Percentiles rank a stretch among this genome's conserved stretches.
Conservation (phyloP, 2,797 vertebrate species). For the Coracias cyanogaster region DNA sequence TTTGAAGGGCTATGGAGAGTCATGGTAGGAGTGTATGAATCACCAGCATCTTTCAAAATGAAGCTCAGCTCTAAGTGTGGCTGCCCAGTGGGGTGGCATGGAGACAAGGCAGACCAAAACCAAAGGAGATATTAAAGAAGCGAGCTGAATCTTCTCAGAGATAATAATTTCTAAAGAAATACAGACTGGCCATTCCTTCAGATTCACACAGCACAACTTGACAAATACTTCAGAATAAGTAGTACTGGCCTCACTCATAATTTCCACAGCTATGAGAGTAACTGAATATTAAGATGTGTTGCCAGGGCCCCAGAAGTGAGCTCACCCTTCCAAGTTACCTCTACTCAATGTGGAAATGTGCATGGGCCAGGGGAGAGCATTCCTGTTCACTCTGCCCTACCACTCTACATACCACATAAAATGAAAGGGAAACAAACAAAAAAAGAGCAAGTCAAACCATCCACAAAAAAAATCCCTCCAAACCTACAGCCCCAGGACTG, state of each 20-base stretch:
- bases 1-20: not conserved
- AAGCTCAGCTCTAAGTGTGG: not conserved
- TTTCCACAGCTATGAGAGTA: not conserved
- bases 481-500: not conserved
- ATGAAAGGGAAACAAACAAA: not conserved
- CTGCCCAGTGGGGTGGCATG: not conserved
- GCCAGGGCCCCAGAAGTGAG: not conserved
- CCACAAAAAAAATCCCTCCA: not conserved
- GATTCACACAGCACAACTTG: not conserved
- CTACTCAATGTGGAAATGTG: slow-evolving; percentile 6
- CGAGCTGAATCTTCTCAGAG: not conserved
- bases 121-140: slow-evolving; percentile 12
- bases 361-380: not conserved
- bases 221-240: not conserved
- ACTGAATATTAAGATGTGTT: not conserved
- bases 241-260: not conserved
- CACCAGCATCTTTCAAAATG: not conserved
- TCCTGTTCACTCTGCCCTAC: not conserved
- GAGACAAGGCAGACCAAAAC: not conserved
- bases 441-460: not conserved
- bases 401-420: not conserved
- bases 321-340: not conserved
- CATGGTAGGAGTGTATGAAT: not conserved
- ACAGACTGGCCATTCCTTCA: not conserved
- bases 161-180: not conserved